Evolutionary conservation across 2,797 vertebrate genomes (phyloP).

Genomic region (Lophura swinhoii): DNA sequence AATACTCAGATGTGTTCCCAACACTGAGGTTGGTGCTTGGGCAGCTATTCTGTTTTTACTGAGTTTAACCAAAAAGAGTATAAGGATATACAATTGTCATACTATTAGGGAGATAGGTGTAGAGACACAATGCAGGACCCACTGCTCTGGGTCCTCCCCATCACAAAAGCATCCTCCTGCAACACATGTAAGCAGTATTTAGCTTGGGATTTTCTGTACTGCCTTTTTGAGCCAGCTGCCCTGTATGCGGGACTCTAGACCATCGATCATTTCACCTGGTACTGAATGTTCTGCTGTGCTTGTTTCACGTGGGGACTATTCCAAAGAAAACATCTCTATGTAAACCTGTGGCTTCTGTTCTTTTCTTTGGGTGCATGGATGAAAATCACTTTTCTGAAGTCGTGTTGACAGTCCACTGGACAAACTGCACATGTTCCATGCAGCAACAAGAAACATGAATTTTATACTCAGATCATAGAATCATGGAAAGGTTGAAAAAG

Average conservation of each 20-base stretch:
- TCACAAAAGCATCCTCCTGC: not conserved
- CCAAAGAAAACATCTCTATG: not conserved
- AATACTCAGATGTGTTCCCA: not conserved
- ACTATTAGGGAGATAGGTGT: not conserved
- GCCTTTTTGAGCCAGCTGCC: not conserved
- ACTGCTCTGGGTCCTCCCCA: not conserved
- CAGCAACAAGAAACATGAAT: not conserved
- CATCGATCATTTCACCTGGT: not conserved
- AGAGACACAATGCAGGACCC: not conserved
- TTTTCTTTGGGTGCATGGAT: not conserved
- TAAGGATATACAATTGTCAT: not conserved
- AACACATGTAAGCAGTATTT: not conserved
- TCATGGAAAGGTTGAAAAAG: no score
- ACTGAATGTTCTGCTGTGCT: not conserved
- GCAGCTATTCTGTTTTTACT: not conserved
- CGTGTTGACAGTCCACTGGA: not conserved
- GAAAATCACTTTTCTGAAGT: not conserved
- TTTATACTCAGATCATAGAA: not conserved
- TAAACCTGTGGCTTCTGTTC: not conserved
- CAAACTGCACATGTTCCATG: not conserved
- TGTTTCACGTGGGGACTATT: not conserved
- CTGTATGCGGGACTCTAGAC: not conserved
- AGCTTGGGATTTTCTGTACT: not conserved
- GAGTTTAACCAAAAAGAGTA: not conserved
- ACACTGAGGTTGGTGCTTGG: accelerated